Conservation (phyloP, 2,797 vertebrate genomes). For the Premnoplex brunnescens region DNA sequence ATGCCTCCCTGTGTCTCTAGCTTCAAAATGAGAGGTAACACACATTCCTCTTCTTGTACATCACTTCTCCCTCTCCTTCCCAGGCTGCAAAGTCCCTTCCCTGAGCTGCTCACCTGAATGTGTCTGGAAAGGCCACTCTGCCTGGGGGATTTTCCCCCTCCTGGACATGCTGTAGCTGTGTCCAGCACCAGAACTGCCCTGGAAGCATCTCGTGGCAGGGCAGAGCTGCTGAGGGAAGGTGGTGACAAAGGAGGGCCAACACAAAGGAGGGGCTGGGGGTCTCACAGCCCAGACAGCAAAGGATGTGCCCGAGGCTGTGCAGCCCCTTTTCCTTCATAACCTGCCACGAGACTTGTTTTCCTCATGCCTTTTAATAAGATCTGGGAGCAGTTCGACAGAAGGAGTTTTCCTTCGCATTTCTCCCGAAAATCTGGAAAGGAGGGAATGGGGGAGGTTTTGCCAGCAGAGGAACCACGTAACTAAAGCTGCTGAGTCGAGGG, state of each 20-base stretch:
- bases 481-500: neutral
- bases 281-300: neutral
- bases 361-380: neutral
- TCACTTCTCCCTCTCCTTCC: neutral
- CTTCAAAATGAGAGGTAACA: neutral
- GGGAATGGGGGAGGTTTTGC: neutral
- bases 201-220: fast-evolving
- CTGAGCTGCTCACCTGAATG: neutral
- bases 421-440: neutral
- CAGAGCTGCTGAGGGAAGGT: neutral
- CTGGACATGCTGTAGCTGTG: neutral
- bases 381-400: neutral
- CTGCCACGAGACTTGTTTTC: neutral
- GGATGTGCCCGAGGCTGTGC: neutral
- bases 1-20: neutral
- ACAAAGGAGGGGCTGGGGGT: fast-evolving
- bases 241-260: neutral
- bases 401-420: neutral
- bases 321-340: neutral
- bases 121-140: neutral
- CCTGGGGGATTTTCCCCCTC: neutral
- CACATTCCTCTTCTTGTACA: neutral
- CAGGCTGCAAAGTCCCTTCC: neutral
- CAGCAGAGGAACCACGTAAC: neutral
- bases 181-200: neutral